Base-by-base conservation (phyloP, 2,797 vertebrate genomes). In the Phrynocephalus guinanensis region DNA sequence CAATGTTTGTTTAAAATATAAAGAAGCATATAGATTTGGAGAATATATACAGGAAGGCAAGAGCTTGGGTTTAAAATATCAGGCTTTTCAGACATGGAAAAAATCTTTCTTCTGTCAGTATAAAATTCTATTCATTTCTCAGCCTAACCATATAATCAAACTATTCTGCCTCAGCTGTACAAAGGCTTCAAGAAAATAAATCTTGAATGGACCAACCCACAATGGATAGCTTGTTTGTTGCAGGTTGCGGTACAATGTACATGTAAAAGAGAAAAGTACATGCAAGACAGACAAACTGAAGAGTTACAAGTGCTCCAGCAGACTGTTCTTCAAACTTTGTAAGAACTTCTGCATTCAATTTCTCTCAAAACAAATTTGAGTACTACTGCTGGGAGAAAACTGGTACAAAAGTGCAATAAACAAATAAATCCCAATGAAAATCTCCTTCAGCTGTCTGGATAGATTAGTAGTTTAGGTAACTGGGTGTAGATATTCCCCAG, bases 1-100 rank as follows among this genome's bases (percentile, higher is more conserved):
- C 50, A 44, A 48, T 44, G 71, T 89, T 85, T 85, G 87, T 85
- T 85, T 85, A 76, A 89, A 80, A 89, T 28, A 85, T 70, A 71
- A 76, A 89, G 72, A 56, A 24, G 9, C 48, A 76, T 71, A 68
- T 70, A 81, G 44, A 60, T 66, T 78, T 85, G 56, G 63, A 82
- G 79, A 82, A 48, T 44, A 82, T 60, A 63, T 44, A 60, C 66
- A 77, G 66, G 63, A 60, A 82, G 73, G 56, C 38, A 80, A 72
- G 52, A 26, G 28, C 72, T 67, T 71, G 70, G 52, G 38, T 30
- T 82, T 75, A 30, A 77, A 89, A 85, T 75, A 63, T 30, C 70
- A 82, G 71, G 24, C 44, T 76, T 85, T 82, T 44, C 30, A 82
- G 26, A 70, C 38, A 24, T 84, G 15, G 67, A 70, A 26, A n/a